Percentiles rank a stretch among this genome's conserved stretches.
phyloP scores from a whole-genome alignment of 2,797 vertebrate species.

The Rhinophrynus dorsalis region DNA sequence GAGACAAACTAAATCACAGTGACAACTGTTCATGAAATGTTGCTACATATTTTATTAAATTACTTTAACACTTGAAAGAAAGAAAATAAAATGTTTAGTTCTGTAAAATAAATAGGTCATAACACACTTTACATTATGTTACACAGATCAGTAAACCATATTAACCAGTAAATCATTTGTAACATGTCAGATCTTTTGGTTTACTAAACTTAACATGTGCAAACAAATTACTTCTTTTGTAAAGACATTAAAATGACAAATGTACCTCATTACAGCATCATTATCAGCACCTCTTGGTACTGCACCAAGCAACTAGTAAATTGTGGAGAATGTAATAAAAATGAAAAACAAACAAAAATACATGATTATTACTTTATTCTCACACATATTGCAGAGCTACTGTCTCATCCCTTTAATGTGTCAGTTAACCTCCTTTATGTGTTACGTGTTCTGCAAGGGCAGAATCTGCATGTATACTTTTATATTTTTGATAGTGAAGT shows the following conservation, averaged over 20 bases:
- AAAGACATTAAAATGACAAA: slow-evolving; percentile 4
- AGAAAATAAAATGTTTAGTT: slow-evolving; percentile 14
- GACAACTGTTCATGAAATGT: slow-evolving; percentile 30
- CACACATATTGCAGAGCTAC: no score
- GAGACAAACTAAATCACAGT: slow-evolving; percentile 30
- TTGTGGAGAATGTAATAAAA: no score
- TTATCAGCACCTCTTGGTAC: not conserved
- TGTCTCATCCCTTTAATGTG: no score
- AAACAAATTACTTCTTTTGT: not conserved
- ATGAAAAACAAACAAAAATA: no score
- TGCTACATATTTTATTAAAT: slow-evolving; percentile 41
- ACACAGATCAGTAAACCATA: slow-evolving; percentile 7
- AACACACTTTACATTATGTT: slow-evolving; percentile 31
- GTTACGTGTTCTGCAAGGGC: no score
- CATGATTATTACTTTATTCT: no score
- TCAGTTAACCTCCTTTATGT: no score
- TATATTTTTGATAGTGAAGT: no score
- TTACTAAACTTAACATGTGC: not conserved
- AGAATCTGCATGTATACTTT: no score
- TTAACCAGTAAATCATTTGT: slow-evolving; percentile 26
- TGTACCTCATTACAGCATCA: not conserved
- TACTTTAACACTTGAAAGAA: slow-evolving; percentile 14
- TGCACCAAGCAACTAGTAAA: no score
- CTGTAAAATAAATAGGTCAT: slow-evolving; percentile 15
- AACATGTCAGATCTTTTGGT: slow-evolving; percentile 4